Conservation (phyloP, 1,140 invertebrate genomes). For the Paraescarpia echinospica region DNA sequence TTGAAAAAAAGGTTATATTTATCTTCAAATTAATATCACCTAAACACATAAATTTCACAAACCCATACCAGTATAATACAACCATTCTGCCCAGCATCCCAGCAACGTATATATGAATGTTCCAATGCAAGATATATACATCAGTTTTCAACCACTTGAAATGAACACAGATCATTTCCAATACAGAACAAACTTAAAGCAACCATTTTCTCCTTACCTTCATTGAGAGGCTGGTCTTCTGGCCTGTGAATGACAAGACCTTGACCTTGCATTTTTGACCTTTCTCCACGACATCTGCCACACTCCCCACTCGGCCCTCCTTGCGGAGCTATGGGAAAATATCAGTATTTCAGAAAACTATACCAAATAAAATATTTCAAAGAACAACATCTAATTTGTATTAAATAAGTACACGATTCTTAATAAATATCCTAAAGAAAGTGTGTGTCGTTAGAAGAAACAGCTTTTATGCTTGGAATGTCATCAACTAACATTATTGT, state of each 20-base stretch:
- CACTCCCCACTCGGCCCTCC: conserved; percentile 92
- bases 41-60: no score
- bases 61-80: no score
- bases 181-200: neutral
- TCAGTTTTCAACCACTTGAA: neutral
- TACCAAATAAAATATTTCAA: no score
- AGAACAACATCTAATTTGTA: neutral
- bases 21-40: no score
- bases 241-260: conserved; percentile 72
- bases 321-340: conserved; percentile 65
- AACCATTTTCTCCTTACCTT: conserved; percentile 62
- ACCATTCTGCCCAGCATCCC: no score
- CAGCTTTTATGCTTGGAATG: no score
- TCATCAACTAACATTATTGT: no score
- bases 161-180: neutral
- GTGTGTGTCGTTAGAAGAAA: no score
- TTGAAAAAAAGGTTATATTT: no score
- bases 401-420: neutral
- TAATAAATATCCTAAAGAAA: neutral
- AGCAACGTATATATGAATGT: neutral
- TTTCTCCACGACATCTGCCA: conserved; percentile 87
- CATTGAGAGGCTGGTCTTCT: conserved; percentile 96
- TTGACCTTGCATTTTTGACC: conserved; percentile 84
- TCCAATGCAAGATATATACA: neutral
- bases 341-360: neutral